Conservation (phyloP, 2,888 invertebrate genomes). For the Mayetiola destructor region DNA sequence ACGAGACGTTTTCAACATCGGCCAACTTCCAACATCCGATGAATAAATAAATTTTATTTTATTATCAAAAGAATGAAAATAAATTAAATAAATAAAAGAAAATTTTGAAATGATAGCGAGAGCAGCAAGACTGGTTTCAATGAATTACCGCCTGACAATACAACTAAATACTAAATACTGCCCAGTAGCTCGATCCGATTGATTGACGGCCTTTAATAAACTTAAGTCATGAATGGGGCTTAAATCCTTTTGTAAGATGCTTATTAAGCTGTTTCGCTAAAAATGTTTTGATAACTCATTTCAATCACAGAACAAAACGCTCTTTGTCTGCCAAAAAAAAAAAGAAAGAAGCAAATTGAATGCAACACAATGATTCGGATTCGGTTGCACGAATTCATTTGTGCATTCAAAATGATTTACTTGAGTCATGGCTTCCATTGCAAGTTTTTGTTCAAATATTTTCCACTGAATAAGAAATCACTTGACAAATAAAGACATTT, state of each 20-base stretch:
- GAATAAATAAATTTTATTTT: no score
- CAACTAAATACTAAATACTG: no score
- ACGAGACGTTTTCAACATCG: no score
- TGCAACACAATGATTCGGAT: background rate
- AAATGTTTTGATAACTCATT: slow-evolving; percentile 10
- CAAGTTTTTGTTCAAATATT: no score
- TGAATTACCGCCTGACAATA: background rate
- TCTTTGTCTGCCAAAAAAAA: background rate
- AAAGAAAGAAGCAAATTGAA: background rate
- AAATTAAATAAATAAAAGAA: no score
- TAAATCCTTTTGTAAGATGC: slow-evolving; percentile 5
- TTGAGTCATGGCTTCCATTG: no score
- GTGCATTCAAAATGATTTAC: no score
- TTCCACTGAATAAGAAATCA: no score
- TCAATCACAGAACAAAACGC: background rate
- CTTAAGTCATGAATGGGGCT: background rate
- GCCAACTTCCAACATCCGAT: no score
- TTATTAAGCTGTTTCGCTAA: slow-evolving; percentile 1
- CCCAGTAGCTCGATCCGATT: background rate
- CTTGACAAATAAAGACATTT: no score
- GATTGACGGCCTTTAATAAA: slow-evolving; percentile 1
- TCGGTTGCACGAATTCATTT: no score
- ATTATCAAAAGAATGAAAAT: no score
- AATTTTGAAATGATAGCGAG: background rate
- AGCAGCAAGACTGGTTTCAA: background rate